These are phyloP conservation scores for Mesochorus sp. DNA, from an alignment of 2,888 invertebrate species.

Conservation along the genomic window DNA sequence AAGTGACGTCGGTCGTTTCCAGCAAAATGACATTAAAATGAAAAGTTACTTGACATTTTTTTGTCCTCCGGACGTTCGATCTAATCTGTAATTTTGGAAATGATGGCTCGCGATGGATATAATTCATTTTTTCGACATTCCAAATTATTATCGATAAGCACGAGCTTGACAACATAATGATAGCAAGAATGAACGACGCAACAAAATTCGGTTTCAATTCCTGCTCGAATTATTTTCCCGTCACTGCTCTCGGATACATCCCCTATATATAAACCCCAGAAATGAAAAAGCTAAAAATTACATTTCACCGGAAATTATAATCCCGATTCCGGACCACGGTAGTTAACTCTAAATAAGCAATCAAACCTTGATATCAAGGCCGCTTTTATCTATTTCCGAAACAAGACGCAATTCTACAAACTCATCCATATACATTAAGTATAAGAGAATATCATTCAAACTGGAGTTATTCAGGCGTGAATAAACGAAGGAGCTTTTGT, in stretches of 20 bases:
- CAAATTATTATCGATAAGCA: neutral
- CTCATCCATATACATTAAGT: neutral
- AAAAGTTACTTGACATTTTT: neutral
- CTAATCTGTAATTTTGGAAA: too few species aligned
- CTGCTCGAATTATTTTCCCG: too few species aligned
- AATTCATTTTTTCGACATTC: neutral
- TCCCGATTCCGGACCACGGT: neutral
- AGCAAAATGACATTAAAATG: neutral
- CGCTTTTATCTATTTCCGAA: conserved; percentile 25
- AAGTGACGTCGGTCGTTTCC: neutral
- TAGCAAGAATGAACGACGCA: too few species aligned
- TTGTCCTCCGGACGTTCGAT: too few species aligned
- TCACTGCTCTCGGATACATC: too few species aligned
- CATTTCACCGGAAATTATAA: neutral
- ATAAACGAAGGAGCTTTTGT: conserved; percentile 16
- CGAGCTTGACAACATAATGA: neutral
- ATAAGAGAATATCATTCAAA: conserved; percentile 12
- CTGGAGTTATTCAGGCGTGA: conserved; percentile 6
- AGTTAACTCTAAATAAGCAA: conserved; percentile 42
- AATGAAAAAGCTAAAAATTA: too few species aligned
- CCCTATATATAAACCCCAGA: too few species aligned
- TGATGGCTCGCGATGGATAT: too few species aligned
- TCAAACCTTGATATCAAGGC: conserved; percentile 4
- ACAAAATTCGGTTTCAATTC: too few species aligned
- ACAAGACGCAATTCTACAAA: conserved; percentile 24